Conservation (phyloP, 2,888 invertebrate genomes). For the Eugnorisma glareosa region DNA sequence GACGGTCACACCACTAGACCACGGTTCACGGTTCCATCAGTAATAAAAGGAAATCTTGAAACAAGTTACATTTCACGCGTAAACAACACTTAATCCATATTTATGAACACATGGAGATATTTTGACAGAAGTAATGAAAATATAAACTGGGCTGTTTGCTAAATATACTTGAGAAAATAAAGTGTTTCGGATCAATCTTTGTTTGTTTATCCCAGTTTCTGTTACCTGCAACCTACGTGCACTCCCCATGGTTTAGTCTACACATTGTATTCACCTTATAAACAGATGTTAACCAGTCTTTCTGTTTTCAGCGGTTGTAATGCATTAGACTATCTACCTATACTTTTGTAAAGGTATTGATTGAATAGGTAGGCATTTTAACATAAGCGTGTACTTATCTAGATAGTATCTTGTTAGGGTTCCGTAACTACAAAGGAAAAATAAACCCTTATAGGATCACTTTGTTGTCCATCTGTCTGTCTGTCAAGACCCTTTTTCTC, state of each 20-base stretch:
- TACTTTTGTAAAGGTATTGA: background rate
- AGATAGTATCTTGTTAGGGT: too few species aligned
- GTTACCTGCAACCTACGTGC: slow-evolving; percentile 10
- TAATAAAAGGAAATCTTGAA: background rate
- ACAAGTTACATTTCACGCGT: background rate
- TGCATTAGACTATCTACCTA: background rate
- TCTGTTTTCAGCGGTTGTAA: slow-evolving; percentile 8
- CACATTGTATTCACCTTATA: slow-evolving; percentile 3
- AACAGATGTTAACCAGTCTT: slow-evolving; percentile 8
- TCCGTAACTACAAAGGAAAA: too few species aligned
- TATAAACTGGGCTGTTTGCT: background rate
- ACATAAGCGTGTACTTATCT: too few species aligned
- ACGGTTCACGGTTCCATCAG: too few species aligned
- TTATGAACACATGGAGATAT: slow-evolving; percentile 15
- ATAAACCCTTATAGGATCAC: too few species aligned
- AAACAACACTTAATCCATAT: too few species aligned
- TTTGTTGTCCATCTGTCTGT: too few species aligned
- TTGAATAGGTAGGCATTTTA: too few species aligned
- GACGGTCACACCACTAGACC: too few species aligned
- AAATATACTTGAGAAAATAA: background rate
- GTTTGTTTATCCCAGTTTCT: background rate
- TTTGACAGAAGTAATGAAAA: slow-evolving; percentile 12
- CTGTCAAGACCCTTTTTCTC: too few species aligned
- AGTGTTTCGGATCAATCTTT: slow-evolving; percentile 11
- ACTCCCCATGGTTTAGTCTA: slow-evolving; percentile 32